phyloP scores from a whole-genome alignment of 2,797 vertebrate genomes.

The Myotis vivesi region DNA sequence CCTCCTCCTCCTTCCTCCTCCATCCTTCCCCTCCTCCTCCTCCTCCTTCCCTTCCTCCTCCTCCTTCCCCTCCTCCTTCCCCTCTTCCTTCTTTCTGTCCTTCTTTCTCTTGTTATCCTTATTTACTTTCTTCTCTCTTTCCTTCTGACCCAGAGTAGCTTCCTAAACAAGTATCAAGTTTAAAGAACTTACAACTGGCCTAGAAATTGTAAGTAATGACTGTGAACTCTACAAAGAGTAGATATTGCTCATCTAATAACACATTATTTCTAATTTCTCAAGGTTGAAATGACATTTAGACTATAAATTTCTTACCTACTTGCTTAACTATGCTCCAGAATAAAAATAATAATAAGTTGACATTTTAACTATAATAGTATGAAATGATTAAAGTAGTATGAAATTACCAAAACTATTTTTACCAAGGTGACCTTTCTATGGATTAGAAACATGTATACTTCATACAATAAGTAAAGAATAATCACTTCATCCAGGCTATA shows the following conservation, averaged over 20 bases:
- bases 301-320: slow-evolving; percentile 16
- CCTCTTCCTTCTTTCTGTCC: neutral
- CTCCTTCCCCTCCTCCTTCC: rapidly evolving
- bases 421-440: neutral
- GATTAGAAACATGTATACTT: neutral
- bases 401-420: slow-evolving; percentile 54
- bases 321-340: neutral
- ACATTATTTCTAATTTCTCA: neutral
- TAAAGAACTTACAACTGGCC: neutral
- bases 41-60: neutral
- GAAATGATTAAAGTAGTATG: neutral
- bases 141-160: neutral
- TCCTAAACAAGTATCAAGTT: neutral
- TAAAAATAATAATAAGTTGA: neutral
- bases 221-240: neutral
- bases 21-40: neutral
- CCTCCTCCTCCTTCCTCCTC: rapidly evolving
- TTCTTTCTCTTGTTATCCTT: neutral
- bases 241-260: neutral
- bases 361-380: neutral
- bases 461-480: slow-evolving; percentile 12
- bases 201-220: neutral
- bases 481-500: neutral
- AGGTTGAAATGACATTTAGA: slow-evolving; percentile 43
- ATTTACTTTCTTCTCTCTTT: neutral